A percentile compares a stretch with the other conserved stretches of the same genome.
These are phyloP conservation scores for Strigamia transsilvanica DNA, from an alignment of 2,888 invertebrate species.

Conservation along the genomic window DNA sequence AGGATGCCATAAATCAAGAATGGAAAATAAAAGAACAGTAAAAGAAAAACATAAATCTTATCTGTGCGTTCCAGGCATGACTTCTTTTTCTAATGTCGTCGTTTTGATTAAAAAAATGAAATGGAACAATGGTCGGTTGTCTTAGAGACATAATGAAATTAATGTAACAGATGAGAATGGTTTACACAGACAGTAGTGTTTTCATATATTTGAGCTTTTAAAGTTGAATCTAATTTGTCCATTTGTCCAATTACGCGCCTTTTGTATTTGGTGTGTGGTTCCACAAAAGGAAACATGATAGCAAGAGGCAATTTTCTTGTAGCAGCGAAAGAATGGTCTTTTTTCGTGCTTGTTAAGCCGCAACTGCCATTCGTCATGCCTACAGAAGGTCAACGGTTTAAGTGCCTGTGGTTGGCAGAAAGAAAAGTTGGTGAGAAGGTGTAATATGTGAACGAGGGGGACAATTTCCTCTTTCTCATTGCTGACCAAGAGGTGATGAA, in stretches of 20 bases:
- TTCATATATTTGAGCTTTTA: background rate
- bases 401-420: background rate
- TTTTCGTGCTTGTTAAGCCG: slow-evolving; percentile 45
- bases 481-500: slow-evolving; percentile 47
- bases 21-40: background rate
- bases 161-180: background rate
- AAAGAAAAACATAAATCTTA: slow-evolving; percentile 27
- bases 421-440: slow-evolving; percentile 43
- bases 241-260: slow-evolving; percentile 5
- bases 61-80: background rate
- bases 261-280: background rate
- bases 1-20: background rate
- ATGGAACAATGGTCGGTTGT: background rate
- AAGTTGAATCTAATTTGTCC: slow-evolving; percentile 32
- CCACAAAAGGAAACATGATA: slow-evolving; percentile 15
- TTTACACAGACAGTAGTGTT: background rate
- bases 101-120: background rate
- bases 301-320: slow-evolving; percentile 48
- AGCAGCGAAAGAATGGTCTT: slow-evolving; percentile 27
- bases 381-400: slow-evolving; percentile 44
- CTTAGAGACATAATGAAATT: background rate
- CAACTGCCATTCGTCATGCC: slow-evolving; percentile 45
- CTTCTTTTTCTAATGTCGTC: background rate
- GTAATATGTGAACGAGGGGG: slow-evolving; percentile 29
- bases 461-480: slow-evolving; percentile 45